Conservation (phyloP, 2,797 vertebrate genomes). For the Hyperoplus immaculatus region DNA sequence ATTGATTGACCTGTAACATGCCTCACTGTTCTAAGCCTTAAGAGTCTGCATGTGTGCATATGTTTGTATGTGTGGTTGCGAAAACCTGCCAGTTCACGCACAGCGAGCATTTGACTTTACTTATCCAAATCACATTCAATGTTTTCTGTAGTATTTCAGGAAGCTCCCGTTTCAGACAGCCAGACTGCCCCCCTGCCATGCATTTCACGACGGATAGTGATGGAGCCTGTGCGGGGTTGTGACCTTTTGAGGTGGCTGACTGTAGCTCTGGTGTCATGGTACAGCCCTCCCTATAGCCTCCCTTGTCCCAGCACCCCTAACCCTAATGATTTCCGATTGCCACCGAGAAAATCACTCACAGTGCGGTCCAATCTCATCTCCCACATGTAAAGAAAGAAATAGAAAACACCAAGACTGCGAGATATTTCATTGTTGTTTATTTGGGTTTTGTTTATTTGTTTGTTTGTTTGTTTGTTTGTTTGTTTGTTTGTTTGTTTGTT, state of each 20-base stretch:
- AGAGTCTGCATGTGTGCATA: background rate
- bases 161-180: conserved; percentile 5
- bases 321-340: conserved; percentile 77
- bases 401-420: background rate
- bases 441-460: conserved; percentile 45
- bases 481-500: conserved; percentile 48
- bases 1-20: conserved; percentile 49
- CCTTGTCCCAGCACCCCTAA: conserved; percentile 61
- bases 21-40: background rate
- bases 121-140: background rate
- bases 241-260: conserved; percentile 64
- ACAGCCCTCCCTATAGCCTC: conserved; percentile 40
- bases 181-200: background rate
- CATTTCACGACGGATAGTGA: conserved; percentile 47
- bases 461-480: conserved; percentile 66
- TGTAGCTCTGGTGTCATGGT: conserved; percentile 58
- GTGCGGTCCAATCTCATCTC: conserved; percentile 41
- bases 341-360: conserved; percentile 67
- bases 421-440: conserved; percentile 51
- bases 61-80: no score
- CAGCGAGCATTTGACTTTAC: background rate
- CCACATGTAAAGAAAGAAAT: conserved; percentile 32
- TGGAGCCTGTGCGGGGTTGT: conserved; percentile 50
- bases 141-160: background rate
- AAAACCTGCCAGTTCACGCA: background rate